Evolutionary conservation across 2,888 invertebrate species (phyloP), one percentile per base, ranked within the genome.

Genomic region (Erynnis tages): DNA sequence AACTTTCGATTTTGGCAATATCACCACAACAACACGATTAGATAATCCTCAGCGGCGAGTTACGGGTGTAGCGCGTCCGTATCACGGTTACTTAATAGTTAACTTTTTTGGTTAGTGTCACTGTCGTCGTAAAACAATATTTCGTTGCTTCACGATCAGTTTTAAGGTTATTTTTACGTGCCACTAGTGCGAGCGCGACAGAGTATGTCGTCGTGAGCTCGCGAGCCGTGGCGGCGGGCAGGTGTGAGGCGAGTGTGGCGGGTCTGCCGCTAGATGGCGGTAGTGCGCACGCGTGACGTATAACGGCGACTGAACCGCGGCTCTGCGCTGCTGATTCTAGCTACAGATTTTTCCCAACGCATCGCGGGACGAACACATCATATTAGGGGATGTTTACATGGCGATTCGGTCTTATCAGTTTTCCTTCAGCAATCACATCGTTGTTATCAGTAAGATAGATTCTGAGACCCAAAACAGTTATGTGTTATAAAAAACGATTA

Each of bases 101-200:
- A 69, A 54, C 34, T 35, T 44, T 56, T n/a, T 46, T 55, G 57
- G 54, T 62, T 59, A 67, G 69, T 74, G 75, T 78, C 79, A 82
- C 81, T 77, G 74, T 75, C 71, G 75, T 61, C 69, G 71, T 66
- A 73, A 65, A 65, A 65, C 71, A 80, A 79, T 82, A 85, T 83
- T 84, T 82, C 76, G 73, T 61, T 78, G 62, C 63, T 72, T 69
- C 76, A 76, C 75, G 80, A 77, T 67, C 63, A 70, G 74, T 80
- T 88, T 89, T 82, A 81, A 88, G 89, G 90, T 89, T 90, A 90
- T 75, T 82, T 79, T 78, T 86, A 85, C 84, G 87, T 88, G 85
- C 82, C 81, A 80, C 80, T 82, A 73, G 81, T 82, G 84, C 76
- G 84, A 86, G 77, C 83, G 86, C 84, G 84, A 85, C 78, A 76